Base-by-base conservation (phyloP, 2,888 invertebrate genomes). In the Crossocerus cetratus region DNA sequence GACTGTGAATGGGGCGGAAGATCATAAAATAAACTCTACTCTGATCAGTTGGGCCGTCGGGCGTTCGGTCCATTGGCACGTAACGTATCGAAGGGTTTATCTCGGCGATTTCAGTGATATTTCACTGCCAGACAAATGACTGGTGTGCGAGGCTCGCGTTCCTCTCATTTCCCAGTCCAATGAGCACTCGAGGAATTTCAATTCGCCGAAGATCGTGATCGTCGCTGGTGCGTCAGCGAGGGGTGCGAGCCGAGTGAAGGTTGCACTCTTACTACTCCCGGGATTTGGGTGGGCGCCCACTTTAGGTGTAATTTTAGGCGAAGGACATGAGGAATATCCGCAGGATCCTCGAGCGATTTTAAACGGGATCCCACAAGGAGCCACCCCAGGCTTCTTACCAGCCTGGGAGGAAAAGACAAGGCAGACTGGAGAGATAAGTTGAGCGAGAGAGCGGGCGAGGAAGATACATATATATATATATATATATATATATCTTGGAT, bases 271-370 rank as follows among this genome's bases (percentile, higher is more conserved):
- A 32, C 32, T 32, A 32, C 11, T 11, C 8, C 4, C 1, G 8
- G 32, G 32, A 32, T 32, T 32, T 5, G 14, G 2, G 20, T 1
- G 18, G 11, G 20, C 20, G 22, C 49, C 16, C 53, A 32, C 23
- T 32, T 18, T 22, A 61, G 54, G 57, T 11, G 45, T 69, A 59
- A 73, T 66, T 75, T 64, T 60, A 4, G 42, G 21, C 18, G 14
- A 22, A n/a, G 43, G 8, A 1, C 22, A 18, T 23, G 45, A n/a
- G 16, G 42, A 54, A 71, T 69, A 62, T 55, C 54, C 32, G 42
- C 21, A 57, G 62, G 73, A 71, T 69, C 59, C 49, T n/a, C 61
- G 56, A 70, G 68, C 72, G 77, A 70, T 58, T 80, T 80, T 65
- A 72, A 69, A 65, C 60, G 68, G 57, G 59, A 65, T 72, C 45